phyloP scores from a whole-genome alignment of 2,797 vertebrate species.

The Artibeus lituratus region DNA sequence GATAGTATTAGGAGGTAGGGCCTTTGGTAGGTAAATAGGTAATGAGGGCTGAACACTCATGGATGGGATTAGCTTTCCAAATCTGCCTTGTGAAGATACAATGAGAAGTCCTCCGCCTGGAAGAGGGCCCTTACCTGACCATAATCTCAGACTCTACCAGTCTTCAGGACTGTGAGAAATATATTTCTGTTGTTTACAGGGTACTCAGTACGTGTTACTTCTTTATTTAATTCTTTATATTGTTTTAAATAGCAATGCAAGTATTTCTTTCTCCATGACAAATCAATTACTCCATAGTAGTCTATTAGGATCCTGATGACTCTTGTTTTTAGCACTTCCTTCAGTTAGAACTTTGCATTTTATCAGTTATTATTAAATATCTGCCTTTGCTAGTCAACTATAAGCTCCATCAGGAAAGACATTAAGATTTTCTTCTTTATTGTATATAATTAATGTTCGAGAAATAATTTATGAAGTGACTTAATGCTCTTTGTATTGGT shows the following conservation, averaged over 20 bases:
- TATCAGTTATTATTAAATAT: background rate
- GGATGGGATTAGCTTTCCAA: background rate
- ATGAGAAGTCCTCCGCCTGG: background rate
- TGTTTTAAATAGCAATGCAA: background rate
- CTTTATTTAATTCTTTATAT: background rate
- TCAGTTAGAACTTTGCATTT: background rate
- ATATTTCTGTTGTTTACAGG: background rate
- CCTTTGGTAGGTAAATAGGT: background rate
- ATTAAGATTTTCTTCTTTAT: background rate
- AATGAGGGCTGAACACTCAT: background rate
- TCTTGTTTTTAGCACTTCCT: background rate
- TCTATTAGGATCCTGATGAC: background rate
- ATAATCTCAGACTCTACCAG: background rate
- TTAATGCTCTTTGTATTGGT: background rate
- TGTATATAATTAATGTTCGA: background rate
- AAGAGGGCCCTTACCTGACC: background rate
- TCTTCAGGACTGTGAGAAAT: background rate
- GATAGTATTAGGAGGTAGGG: background rate
- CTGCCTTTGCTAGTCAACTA: background rate
- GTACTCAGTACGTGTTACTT: background rate
- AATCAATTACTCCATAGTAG: background rate
- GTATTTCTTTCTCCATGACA: background rate
- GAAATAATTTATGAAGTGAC: background rate
- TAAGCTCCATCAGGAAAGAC: background rate
- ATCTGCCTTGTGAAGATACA: background rate